Evolutionary conservation across 1,140 invertebrate species (phyloP).

Genomic region (Papilio xuthus): DNA sequence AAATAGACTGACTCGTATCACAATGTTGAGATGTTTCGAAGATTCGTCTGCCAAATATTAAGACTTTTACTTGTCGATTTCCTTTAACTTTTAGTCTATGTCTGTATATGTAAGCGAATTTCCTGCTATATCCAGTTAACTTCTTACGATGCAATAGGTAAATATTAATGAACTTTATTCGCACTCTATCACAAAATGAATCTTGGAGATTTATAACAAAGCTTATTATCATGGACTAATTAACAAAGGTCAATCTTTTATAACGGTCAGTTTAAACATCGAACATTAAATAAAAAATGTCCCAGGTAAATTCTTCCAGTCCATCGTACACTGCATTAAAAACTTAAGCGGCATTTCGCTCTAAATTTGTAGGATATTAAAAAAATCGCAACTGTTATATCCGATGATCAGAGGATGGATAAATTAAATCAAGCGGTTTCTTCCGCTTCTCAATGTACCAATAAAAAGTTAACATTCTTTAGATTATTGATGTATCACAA

Average conservation of each 20-base stretch:
- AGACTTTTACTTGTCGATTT: no score
- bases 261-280: background rate
- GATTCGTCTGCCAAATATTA: background rate
- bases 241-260: background rate
- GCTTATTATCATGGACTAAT: no score
- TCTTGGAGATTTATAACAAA: background rate
- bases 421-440: background rate
- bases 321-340: background rate
- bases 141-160: no score
- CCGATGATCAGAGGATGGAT: background rate
- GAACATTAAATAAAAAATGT: background rate
- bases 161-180: background rate
- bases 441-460: background rate
- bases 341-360: background rate
- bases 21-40: background rate
- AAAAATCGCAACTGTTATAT: conserved; percentile 5
- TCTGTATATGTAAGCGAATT: no score
- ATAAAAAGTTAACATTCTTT: background rate
- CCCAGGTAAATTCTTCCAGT: background rate
- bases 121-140: no score
- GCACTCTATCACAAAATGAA: background rate
- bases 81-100: no score
- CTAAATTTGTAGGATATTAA: background rate
- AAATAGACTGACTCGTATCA: background rate
- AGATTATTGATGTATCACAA: background rate